Evolutionary conservation across 2,797 vertebrate genomes (phyloP), one percentile per base, ranked within the genome.

Genomic region (Dendrocincla fuliginosa): DNA sequence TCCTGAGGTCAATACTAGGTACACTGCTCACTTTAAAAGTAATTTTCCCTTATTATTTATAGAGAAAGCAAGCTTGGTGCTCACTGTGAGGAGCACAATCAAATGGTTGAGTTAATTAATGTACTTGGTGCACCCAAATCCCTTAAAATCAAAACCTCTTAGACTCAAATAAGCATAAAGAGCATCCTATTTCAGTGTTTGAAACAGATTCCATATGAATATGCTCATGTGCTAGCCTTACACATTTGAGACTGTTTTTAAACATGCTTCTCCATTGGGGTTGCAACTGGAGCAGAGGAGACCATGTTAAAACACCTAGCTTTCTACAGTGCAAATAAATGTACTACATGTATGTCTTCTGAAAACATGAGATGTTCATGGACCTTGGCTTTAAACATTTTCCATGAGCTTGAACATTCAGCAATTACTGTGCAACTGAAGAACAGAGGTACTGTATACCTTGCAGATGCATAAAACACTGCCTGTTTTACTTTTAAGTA

Each of bases 311-410:
- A 90, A 75, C 57, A 33, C 2, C 16, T 39, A 2, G 19, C 18
- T 30, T 67, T 52, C 25, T 69, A 0, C 0, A 37, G 19, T 24
- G 8, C 10, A 74, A 44, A 53, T 37, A 28, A 27, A 84, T 59
- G 3, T 0, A 1, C 10, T 52, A 20, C 11, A 3, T n/a, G 5
- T 8, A 3, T 42, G 32, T 12, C 19, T 39, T 41, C n/a, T 10
- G 22, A 80, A 68, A 92, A 39, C 61, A n/a, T 0, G 13, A 80
- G 77, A 44, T 61, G 59, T 35, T 84, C 79, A 2, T 65, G 60
- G 33, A 89, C 9, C 55, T 84, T 87, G 82, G n/a, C 41, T 84
- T 75, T n/a, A 46, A 64, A 13, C 61, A 24, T 67, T 81, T 92
- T 86, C 78, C 56, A 28, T 42, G 69, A 16, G 70, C 46, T 59